Evolutionary conservation across 2,888 invertebrate species (phyloP).

Genomic region (Microchrysa polita): DNA sequence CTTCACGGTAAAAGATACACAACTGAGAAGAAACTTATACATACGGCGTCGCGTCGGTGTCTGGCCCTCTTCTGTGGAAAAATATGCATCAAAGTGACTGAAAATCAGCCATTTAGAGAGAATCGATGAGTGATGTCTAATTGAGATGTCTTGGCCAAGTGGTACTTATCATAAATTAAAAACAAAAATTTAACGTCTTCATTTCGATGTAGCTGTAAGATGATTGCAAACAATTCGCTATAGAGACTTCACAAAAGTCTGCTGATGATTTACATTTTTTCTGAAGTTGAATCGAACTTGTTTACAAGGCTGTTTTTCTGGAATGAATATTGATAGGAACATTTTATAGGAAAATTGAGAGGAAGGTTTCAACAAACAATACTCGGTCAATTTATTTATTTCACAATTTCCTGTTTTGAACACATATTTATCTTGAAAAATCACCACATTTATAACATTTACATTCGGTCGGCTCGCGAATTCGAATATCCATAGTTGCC

Average conservation of each 20-base stretch:
- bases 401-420: neutral
- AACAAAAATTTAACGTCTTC: slow-evolving; percentile 28
- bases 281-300: too few relatives aligned
- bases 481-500: slow-evolving; percentile 81
- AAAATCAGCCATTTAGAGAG: neutral
- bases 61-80: too few relatives aligned
- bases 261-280: too few relatives aligned
- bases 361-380: too few relatives aligned
- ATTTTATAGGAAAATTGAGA: too few relatives aligned
- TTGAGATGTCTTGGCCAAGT: slow-evolving; percentile 37
- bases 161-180: slow-evolving; percentile 23
- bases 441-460: slow-evolving; percentile 92
- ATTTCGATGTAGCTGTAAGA: slow-evolving; percentile 5
- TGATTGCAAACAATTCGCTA: slow-evolving; percentile 26
- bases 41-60: too few relatives aligned
- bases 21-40: neutral
- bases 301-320: too few relatives aligned
- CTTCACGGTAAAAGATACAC: neutral
- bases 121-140: slow-evolving; percentile 24
- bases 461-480: slow-evolving; percentile 89
- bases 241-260: too few relatives aligned
- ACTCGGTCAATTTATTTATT: slow-evolving; percentile 16
- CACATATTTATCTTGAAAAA: slow-evolving; percentile 72
- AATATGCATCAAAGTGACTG: neutral
- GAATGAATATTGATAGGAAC: too few relatives aligned